A percentile compares a stretch with the other conserved stretches of the same genome.
phyloP scores from a whole-genome alignment of 2,113 vertebrate species.

The Oxyura jamaicensis region DNA sequence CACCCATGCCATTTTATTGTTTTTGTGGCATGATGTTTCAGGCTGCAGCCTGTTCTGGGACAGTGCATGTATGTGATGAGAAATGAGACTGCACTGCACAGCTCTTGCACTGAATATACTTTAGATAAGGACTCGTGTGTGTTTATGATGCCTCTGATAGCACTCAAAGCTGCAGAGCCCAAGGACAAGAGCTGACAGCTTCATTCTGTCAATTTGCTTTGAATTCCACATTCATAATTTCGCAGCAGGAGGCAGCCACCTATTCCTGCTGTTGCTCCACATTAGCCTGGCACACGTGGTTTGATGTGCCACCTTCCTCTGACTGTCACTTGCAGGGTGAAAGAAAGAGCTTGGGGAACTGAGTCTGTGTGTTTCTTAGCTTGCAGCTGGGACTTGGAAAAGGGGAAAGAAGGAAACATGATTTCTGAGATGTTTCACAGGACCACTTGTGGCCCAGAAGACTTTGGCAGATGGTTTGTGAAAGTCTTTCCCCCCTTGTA shows the following conservation, averaged over 20 bases:
- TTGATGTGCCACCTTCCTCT: neutral
- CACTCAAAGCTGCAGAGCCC: accelerated
- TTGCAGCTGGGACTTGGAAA: neutral
- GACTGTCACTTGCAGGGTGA: neutral
- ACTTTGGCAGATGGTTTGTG: conserved; percentile 42
- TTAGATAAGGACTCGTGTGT: neutral
- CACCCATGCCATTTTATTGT: neutral
- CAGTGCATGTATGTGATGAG: neutral
- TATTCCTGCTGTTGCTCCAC: neutral
- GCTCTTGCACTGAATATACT: neutral
- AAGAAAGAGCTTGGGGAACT: neutral
- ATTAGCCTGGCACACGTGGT: accelerated
- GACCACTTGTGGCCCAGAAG: neutral
- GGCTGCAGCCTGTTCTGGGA: neutral
- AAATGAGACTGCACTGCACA: neutral
- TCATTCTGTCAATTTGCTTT: neutral
- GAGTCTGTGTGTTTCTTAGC: neutral
- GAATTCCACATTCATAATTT: neutral
- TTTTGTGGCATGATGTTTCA: neutral
- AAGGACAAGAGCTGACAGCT: neutral
- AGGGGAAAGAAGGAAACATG: neutral
- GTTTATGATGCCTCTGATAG: neutral
- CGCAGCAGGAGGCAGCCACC: neutral
- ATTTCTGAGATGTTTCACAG: neutral
- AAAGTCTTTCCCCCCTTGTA: neutral